Conservation (phyloP, 2,888 invertebrate species). For the Dexiosoma caninum region DNA sequence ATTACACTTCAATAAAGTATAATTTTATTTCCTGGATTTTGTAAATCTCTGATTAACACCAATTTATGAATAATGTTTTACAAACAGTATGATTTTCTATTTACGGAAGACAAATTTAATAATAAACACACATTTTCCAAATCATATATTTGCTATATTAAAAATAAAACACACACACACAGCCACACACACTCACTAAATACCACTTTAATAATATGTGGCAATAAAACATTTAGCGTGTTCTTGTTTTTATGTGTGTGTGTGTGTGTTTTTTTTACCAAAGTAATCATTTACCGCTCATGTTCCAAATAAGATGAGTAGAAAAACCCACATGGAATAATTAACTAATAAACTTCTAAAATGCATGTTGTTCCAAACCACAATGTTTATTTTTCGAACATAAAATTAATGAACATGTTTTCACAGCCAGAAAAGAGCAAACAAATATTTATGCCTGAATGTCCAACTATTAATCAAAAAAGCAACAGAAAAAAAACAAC, state of each 20-base stretch:
- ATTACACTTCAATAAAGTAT: too few species aligned
- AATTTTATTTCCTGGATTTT: too few species aligned
- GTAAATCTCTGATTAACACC: too few species aligned
- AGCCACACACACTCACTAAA: too few species aligned
- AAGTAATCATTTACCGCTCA: background rate
- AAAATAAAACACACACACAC: too few species aligned
- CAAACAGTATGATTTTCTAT: too few species aligned
- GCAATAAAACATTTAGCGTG: background rate
- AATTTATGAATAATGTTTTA: too few species aligned
- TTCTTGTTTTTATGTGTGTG: constrained; percentile 23
- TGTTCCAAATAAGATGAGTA: background rate
- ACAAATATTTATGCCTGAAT: background rate
- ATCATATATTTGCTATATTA: too few species aligned
- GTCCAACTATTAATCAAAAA: constrained; percentile 6
- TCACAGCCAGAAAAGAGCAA: background rate
- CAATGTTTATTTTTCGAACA: constrained; percentile 40
- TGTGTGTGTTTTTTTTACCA: too few species aligned
- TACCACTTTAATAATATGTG: constrained; percentile 38
- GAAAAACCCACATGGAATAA: background rate
- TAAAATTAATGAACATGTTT: constrained; percentile 39
- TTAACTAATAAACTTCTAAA: constrained; percentile 39
- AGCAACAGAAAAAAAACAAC: background rate
- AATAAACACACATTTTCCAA: too few species aligned
- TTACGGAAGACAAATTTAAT: too few species aligned
- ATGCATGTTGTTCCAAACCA: constrained; percentile 38